Percentiles rank a stretch among this genome's conserved stretches.
Evolutionary conservation across 2,113 vertebrate species (phyloP).

Genomic region (Lophotis ruficrista): DNA sequence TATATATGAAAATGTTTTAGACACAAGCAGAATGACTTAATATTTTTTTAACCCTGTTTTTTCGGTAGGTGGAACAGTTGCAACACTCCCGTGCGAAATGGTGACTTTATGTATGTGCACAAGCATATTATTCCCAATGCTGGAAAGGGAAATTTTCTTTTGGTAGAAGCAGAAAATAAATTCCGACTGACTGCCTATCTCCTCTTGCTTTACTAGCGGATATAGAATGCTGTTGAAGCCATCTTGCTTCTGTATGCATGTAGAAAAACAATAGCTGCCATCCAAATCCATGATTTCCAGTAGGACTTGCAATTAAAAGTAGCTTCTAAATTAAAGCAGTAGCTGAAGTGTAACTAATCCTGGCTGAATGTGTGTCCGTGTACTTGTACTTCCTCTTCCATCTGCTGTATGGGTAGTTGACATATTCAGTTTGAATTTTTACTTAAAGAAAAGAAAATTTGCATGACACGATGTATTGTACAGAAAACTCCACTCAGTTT

Average conservation of each 20-base stretch:
- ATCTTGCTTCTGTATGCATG: constrained; percentile 29
- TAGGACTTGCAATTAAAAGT: background rate
- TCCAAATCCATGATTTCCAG: background rate
- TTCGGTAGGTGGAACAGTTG: constrained; percentile 93
- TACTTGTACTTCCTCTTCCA: background rate
- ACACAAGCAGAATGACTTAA: background rate
- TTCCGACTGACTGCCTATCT: background rate
- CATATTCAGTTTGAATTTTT: background rate
- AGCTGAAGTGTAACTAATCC: constrained; percentile 56
- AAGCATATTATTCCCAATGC: background rate
- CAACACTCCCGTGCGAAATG: constrained; percentile 88
- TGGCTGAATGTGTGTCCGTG: background rate
- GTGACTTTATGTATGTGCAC: constrained; percentile 93
- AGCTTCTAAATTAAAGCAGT: constrained; percentile 56
- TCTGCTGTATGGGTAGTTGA: background rate
- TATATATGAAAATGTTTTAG: background rate
- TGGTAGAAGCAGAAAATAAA: background rate
- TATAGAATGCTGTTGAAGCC: background rate
- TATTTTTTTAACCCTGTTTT: constrained; percentile 70
- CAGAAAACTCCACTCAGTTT: background rate
- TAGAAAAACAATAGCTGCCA: background rate
- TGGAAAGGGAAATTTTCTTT: background rate
- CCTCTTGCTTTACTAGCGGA: constrained; percentile 3
- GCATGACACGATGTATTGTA: background rate
- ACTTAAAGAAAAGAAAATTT: background rate